These are phyloP conservation scores for Monopterus albus DNA, from an alignment of 2,113 vertebrate genomes.

Conservation along the genomic window DNA sequence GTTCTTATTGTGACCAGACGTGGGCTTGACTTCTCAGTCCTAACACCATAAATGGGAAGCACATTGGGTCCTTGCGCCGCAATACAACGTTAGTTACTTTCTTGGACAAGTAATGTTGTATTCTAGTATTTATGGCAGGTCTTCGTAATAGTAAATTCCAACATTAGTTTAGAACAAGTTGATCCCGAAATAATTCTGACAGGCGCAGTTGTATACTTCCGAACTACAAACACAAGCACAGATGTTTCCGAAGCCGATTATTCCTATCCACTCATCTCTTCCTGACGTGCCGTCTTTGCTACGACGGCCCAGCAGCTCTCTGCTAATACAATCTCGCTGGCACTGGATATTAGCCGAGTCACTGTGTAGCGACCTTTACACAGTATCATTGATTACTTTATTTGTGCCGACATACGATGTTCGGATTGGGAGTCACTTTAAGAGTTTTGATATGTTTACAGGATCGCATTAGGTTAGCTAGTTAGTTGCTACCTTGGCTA, in stretches of 20 bases:
- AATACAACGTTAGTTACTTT: not conserved
- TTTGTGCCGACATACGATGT: not conserved
- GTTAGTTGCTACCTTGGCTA: slow-evolving; percentile 30
- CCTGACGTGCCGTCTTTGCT: slow-evolving; percentile 26
- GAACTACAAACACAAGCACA: slow-evolving; percentile 47
- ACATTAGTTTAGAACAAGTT: not conserved
- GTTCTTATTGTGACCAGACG: too few relatives aligned
- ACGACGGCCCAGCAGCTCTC: slow-evolving; percentile 33
- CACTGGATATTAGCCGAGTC: not conserved
- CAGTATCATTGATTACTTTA: not conserved
- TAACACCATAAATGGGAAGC: not conserved
- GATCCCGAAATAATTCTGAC: not conserved
- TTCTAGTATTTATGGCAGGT: not conserved
- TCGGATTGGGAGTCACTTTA: not conserved
- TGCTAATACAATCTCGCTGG: not conserved
- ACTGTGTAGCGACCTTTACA: not conserved
- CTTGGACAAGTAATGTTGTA: not conserved
- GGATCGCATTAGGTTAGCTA: not conserved
- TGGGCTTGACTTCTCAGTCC: not conserved
- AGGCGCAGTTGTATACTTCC: slow-evolving; percentile 53
- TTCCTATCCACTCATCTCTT: slow-evolving; percentile 9
- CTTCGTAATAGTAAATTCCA: not conserved
- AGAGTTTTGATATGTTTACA: not conserved
- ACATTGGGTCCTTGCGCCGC: too few relatives aligned
- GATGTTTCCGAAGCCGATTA: slow-evolving; percentile 37